Evolutionary conservation across 2,888 invertebrate species (phyloP), one percentile per base, ranked within the genome.

Genomic region (Cancer borealis): DNA sequence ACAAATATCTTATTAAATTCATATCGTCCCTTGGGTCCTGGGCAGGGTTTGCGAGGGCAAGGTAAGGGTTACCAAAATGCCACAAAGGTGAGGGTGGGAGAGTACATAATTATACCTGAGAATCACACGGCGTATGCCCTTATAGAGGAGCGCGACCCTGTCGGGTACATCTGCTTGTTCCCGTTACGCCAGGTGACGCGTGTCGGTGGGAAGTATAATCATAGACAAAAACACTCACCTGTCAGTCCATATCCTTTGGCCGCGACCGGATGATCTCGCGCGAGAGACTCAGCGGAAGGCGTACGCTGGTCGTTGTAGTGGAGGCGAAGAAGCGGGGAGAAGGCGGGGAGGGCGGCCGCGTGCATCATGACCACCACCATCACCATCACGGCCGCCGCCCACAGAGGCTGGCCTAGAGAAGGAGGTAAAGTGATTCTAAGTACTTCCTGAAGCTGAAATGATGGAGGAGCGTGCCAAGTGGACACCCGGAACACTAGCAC

Each of bases 381-480:
- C 84, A 84, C 84, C 39, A 84, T 39, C 39, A 84, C 39, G 39
- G 39, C 84, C 84, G 84, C 84, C 84, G 84, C 84, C 84, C 84
- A 84, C 30, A 84, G 6, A 30, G 30, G 39, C 39, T 30, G 84
- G 84, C 84, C 84, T 84, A 14, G 84, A 12, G 30, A 39, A 84
- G 39, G 10, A 84, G 30, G n/a, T 8, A 84, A 26, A 79, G 12
- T 5, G 26, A 84, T 39, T 84, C 12, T 39, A 73, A n/a, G 8
- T 26, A 84, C 30, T 39, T 39, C 39, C 39, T 39, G 39, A 39
- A 39, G 39, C 39, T 39, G 39, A 39, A 39, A 39, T 39, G 39
- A 39, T 39, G 39, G 39, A 0, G 39, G 39, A 39, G 39, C 39
- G 39, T 39, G 39, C 39, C 39, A 39, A 39, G 39, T 39, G 39